Percentiles rank a stretch among this genome's conserved stretches.
Conservation (phyloP, 2,888 invertebrate species). For the Diadromus collaris region DNA sequence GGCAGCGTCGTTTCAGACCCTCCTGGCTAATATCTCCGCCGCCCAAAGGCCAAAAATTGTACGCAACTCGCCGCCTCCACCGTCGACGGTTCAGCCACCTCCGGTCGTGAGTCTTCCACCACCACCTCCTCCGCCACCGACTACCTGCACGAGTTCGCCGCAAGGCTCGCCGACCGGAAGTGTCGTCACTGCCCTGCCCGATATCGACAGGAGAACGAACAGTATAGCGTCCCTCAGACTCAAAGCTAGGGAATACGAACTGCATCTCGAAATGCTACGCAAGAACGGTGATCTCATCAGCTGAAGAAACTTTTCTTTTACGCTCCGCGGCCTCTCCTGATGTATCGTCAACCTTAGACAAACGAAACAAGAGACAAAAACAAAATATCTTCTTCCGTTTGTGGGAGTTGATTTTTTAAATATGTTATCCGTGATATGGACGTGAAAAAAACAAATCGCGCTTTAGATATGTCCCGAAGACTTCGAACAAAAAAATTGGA, state of each 20-base stretch:
- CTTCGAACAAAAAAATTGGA: conserved; percentile 43
- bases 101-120: conserved; percentile 77
- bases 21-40: conserved; percentile 90
- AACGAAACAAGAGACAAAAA: neutral
- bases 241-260: conserved; percentile 94
- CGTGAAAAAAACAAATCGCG: conserved; percentile 11
- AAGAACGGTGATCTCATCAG: conserved; percentile 91
- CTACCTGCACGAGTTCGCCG: conserved; percentile 67
- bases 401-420: neutral
- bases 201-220: conserved; percentile 91
- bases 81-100: conserved; percentile 71
- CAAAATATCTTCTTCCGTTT: neutral
- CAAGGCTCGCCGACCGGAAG: conserved; percentile 76
- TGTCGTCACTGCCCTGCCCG: conserved; percentile 82
- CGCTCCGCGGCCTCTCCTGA: neutral
- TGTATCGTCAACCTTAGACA: conserved; percentile 4
- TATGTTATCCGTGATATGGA: conserved; percentile 11
- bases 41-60: conserved; percentile 82
- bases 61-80: conserved; percentile 78
- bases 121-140: conserved; percentile 81
- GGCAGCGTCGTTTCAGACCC: conserved; percentile 89
- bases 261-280: conserved; percentile 90
- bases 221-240: conserved; percentile 93
- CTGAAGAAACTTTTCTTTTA: conserved; percentile 81
- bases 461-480: conserved; percentile 43